Percentiles rank a stretch among this genome's conserved stretches.
phyloP scores from a whole-genome alignment of 2,888 invertebrate species.

The Cyclophora albipunctata region DNA sequence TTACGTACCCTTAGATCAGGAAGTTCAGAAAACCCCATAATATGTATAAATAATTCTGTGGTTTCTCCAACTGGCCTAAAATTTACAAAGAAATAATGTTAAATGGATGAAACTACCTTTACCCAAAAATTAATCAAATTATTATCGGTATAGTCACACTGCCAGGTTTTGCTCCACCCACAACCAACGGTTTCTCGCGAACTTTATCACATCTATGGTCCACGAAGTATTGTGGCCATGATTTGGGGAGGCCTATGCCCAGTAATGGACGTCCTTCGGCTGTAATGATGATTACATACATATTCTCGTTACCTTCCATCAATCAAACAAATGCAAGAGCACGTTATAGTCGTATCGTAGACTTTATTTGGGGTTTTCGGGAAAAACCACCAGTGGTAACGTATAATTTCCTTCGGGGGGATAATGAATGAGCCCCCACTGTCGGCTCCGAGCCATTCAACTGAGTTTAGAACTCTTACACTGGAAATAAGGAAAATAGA shows the following conservation, averaged over 20 bases:
- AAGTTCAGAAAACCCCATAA: conserved; percentile 58
- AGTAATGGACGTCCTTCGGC: no score
- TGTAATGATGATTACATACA: not conserved
- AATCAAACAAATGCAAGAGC: conserved; percentile 58
- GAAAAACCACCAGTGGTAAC: conserved; percentile 66
- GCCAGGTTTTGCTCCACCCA: no score
- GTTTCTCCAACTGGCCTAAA: conserved; percentile 60
- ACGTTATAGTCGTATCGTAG: conserved; percentile 54
- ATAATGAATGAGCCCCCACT: conserved; percentile 45
- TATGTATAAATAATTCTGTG: conserved; percentile 49
- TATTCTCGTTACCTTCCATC: conserved; percentile 40
- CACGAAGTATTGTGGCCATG: no score
- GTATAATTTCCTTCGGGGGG: conserved; percentile 55
- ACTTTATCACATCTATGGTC: no score
- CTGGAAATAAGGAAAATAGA: conserved; percentile 28
- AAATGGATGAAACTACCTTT: conserved; percentile 11
- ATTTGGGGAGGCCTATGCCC: no score
- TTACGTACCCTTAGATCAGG: conserved; percentile 52
- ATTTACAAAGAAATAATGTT: no score
- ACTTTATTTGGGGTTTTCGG: conserved; percentile 48
- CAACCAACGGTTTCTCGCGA: no score
- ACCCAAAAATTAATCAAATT: not conserved
- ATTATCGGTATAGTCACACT: not conserved
- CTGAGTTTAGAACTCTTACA: conserved; percentile 48
- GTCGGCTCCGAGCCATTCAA: conserved; percentile 60